Conservation (phyloP, 2,797 vertebrate genomes). For the Eremophila alpestris region DNA sequence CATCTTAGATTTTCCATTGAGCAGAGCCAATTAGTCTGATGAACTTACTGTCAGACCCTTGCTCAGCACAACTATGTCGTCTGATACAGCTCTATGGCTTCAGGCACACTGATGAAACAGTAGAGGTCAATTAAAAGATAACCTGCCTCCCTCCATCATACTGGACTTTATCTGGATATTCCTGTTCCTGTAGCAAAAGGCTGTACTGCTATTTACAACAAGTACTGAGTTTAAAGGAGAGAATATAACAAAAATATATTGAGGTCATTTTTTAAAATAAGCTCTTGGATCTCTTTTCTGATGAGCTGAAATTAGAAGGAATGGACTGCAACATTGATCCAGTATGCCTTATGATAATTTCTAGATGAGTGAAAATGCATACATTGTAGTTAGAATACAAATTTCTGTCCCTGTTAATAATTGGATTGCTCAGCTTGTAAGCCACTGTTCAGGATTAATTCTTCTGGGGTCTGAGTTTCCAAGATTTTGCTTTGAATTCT, state of each 20-base stretch:
- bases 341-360: neutral
- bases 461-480: neutral
- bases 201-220: neutral
- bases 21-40: neutral
- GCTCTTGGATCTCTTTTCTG: neutral
- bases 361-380: neutral
- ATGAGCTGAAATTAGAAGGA: neutral
- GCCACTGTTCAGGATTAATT: neutral
- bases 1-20: neutral
- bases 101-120: neutral
- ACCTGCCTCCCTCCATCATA: neutral
- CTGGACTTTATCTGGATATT: neutral
- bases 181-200: neutral
- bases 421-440: neutral
- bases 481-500: neutral
- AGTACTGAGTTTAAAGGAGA: neutral
- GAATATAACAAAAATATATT: neutral
- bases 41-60: neutral
- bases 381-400: neutral
- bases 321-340: neutral
- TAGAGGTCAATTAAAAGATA: neutral
- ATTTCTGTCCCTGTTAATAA: neutral
- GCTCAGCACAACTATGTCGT: neutral
- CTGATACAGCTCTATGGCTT: neutral
- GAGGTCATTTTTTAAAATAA: neutral